Percentiles rank a stretch among this genome's conserved stretches.
These are phyloP conservation scores for Oryzaephilus surinamensis DNA, from an alignment of 1,140 invertebrate species.

Conservation along the genomic window DNA sequence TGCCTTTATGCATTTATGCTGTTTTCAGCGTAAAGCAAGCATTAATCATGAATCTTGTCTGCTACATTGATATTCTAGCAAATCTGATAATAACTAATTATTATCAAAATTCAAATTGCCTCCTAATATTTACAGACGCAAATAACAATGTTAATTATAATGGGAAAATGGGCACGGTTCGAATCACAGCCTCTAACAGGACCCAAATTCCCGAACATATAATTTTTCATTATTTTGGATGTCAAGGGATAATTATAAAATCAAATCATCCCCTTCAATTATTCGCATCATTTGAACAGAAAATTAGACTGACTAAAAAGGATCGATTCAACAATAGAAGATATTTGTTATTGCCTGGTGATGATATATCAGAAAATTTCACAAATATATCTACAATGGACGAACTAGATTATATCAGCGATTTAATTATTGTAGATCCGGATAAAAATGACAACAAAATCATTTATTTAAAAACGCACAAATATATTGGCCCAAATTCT, in stretches of 20 bases:
- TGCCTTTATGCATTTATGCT: not conserved
- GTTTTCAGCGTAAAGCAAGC: not conserved
- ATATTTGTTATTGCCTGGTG: slow-evolving; percentile 16
- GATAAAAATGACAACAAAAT: slow-evolving; percentile 1
- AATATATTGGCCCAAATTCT: slow-evolving; percentile 18
- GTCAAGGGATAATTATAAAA: slow-evolving; percentile 22
- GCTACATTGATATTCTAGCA: slow-evolving; percentile 3
- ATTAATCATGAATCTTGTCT: not conserved
- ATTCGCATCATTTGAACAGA: slow-evolving; percentile 18
- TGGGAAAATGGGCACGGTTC: slow-evolving; percentile 8
- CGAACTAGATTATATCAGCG: slow-evolving; percentile 16
- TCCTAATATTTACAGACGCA: slow-evolving; percentile 17
- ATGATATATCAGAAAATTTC: slow-evolving; percentile 6
- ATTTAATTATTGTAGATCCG: slow-evolving; percentile 15
- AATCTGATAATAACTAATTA: slow-evolving; percentile 19
- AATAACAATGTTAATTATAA: slow-evolving; percentile 12
- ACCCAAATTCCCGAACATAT: slow-evolving; percentile 7
- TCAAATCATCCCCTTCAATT: slow-evolving; percentile 5
- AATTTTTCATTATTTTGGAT: slow-evolving; percentile 20
- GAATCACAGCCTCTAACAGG: slow-evolving; percentile 5
- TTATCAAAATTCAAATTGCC: slow-evolving; percentile 15
- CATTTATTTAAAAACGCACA: slow-evolving; percentile 20
- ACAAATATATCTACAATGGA: slow-evolving; percentile 13
- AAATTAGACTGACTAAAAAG: slow-evolving; percentile 12
- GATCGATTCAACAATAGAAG: slow-evolving; percentile 24